phyloP scores from a whole-genome alignment of 2,797 vertebrate genomes.

The Tragelaphus eurycerus region DNA sequence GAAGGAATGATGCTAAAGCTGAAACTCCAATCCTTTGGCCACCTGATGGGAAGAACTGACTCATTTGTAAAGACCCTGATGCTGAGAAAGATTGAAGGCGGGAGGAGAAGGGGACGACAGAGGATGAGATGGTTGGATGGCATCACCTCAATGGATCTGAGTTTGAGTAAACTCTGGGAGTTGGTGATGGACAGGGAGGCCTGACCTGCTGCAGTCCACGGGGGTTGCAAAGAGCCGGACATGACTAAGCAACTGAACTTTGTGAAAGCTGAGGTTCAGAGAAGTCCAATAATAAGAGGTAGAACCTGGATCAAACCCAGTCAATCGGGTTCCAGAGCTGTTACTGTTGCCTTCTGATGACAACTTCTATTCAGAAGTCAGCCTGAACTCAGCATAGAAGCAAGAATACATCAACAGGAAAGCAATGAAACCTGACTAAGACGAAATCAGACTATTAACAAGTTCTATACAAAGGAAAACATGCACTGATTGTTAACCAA shows the following conservation, averaged over 20 bases:
- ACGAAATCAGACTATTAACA: not conserved
- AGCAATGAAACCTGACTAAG: not conserved
- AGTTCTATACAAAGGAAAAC: constrained; percentile 10
- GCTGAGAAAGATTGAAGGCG: not conserved
- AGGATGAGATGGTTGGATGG: not conserved
- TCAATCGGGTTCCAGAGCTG: not conserved
- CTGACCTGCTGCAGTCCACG: not conserved
- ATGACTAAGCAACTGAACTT: not conserved
- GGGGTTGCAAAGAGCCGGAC: not conserved
- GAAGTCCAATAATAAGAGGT: not conserved
- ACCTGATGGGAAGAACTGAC: not conserved
- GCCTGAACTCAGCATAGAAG: not conserved
- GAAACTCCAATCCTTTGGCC: not conserved
- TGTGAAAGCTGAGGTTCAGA: not conserved
- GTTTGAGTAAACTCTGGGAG: not conserved
- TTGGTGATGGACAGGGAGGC: not conserved
- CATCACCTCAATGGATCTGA: not conserved
- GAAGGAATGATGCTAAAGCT: not conserved
- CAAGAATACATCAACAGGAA: not conserved
- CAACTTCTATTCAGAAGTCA: not conserved
- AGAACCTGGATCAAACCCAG: not conserved
- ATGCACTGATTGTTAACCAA: not conserved
- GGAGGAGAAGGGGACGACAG: not conserved
- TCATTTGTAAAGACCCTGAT: not conserved
- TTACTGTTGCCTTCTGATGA: not conserved